Evolutionary conservation across 30 jellyfish, hydroid and myxozoan species (phyloP), one percentile per base, ranked within the genome.

Genomic region (Hydra vulgaris): DNA sequence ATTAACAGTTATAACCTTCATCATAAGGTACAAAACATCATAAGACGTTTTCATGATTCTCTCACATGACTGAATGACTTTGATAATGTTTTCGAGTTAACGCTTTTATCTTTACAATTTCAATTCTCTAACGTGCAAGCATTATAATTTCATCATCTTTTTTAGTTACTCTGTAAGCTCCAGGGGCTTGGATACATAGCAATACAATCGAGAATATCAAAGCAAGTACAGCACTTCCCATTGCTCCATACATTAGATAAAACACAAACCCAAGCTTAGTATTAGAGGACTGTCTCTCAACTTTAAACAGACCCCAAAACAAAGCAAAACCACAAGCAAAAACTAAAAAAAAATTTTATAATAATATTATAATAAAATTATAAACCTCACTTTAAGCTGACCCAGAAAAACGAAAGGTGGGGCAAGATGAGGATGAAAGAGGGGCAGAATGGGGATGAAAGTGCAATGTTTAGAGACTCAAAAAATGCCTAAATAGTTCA

Each of bases 101-200:
- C n/a, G n/a, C n/a, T 40, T 5, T 40, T 12, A 40, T 40, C 61
- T 40, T 40, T 12, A 12, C 61, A 40, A 40, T 40, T 40, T 40
- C 12, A 40, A 40, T 12, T 40, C 12, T 40, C 12, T 40, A 40
- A 40, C 61, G 61, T 40, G 83, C 54, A 66, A 75, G 67, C 85
- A 78, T 78, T 26, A 56, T 61, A 55, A 78, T 78, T 53, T 78
- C 85, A 0, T 78, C 85, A 23, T 78, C 85, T 78, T 75, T 52
- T 1, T 56, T 52, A 52, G 85, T 78, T 61, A 77, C 27, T 24
- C 54, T 76, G 53, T 78, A 78, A 8, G 85, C 80, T 20, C 78
- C 78, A 1, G 85, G 85, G 15, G 85, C 85, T 1, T 75, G 78
- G n/a, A 56, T 18, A 23, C 85, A 78, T 23, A 78, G 26, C 53